Base-by-base conservation (phyloP, 1,140 invertebrate genomes). In the Pygmarrhopalites habei region DNA sequence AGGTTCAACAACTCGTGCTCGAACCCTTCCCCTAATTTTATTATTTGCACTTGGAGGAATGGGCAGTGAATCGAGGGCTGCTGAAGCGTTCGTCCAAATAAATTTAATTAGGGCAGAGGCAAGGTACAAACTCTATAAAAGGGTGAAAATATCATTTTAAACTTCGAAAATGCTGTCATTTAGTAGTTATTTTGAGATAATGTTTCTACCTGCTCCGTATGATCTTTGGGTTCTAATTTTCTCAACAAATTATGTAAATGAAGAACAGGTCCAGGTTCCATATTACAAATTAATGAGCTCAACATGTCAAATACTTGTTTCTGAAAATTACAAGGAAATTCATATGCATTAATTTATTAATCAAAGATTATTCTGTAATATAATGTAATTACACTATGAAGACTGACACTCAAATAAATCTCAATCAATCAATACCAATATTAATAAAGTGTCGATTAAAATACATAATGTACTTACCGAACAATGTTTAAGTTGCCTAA, bases 401-500 rank as follows among this genome's bases (percentile, higher is more conserved):
- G n/a, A n/a, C n/a, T n/a, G n/a, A n/a, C n/a, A n/a, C n/a, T n/a
- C n/a, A n/a, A n/a, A n/a, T n/a, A n/a, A n/a, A n/a, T n/a, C n/a
- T n/a, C n/a, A n/a, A n/a, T n/a, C n/a, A n/a, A n/a, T n/a, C n/a
- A n/a, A n/a, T n/a, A n/a, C n/a, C n/a, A n/a, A n/a, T n/a, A n/a
- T n/a, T n/a, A n/a, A n/a, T n/a, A n/a, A n/a, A n/a, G n/a, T n/a
- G n/a, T n/a, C n/a, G n/a, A n/a, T n/a, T n/a, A n/a, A n/a, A n/a
- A n/a, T n/a, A n/a, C n/a, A n/a, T n/a, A n/a, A n/a, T n/a, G n/a
- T n/a, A n/a, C n/a, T n/a, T n/a, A n/a, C n/a, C 4, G 89, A 86
- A 74, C 92, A 95, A 75, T 96, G 92, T 74, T 96, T 96, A 30
- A 95, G 76, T 75, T 95, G 92, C n/a, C n/a, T n/a, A n/a, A n/a